Conservation (phyloP, 2,797 vertebrate genomes). For the Microcaecilia unicolor region DNA sequence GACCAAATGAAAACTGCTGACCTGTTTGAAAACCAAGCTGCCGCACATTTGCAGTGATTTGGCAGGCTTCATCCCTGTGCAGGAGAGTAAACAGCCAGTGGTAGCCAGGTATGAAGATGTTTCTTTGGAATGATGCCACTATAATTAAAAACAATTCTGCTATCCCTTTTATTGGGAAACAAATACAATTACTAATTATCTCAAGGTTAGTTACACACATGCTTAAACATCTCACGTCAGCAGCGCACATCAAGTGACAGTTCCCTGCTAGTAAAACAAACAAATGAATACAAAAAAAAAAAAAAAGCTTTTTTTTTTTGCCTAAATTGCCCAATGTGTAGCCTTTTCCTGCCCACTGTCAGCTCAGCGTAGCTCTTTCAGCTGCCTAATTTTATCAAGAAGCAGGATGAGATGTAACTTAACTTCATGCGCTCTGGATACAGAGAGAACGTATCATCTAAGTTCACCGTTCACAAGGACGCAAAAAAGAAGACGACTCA, state of each 20-base stretch:
- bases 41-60: no score
- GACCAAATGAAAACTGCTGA: no score
- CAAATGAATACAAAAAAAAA: not conserved
- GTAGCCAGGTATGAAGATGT: slow-evolving; percentile 17
- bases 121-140: slow-evolving; percentile 25
- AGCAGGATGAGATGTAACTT: no score
- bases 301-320: no score
- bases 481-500: no score
- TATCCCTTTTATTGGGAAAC: slow-evolving; percentile 25
- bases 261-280: not conserved
- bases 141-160: slow-evolving; percentile 26
- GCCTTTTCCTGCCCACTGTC: no score
- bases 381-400: not conserved
- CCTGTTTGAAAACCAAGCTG: no score
- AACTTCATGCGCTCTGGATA: no score
- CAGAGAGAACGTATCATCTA: no score
- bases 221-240: not conserved
- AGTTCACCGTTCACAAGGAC: no score
- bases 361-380: no score
- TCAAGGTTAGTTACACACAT: slow-evolving; percentile 12
- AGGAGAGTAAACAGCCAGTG: slow-evolving; percentile 29
- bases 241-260: not conserved
- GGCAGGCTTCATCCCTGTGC: slow-evolving; percentile 26
- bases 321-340: not conserved
- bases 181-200: slow-evolving; percentile 19